These are phyloP conservation scores for Lagocephalus sceleratus DNA, from an alignment of 2,797 vertebrate genomes.

Conservation along the genomic window DNA sequence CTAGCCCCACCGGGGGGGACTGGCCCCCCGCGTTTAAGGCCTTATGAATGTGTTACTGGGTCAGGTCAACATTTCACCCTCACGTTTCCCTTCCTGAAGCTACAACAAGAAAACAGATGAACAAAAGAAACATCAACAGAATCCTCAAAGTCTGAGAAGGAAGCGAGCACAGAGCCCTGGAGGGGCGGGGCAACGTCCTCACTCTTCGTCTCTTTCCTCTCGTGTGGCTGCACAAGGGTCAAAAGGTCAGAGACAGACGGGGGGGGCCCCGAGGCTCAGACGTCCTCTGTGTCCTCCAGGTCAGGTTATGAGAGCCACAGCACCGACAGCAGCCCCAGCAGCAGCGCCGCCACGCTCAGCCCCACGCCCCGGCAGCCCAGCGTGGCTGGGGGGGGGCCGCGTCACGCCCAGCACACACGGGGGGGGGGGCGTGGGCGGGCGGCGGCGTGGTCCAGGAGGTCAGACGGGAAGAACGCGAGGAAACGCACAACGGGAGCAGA, in stretches of 20 bases:
- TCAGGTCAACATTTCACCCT: conserved; percentile 35
- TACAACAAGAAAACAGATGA: conserved; percentile 50
- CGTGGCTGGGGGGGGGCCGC: conserved; percentile 83
- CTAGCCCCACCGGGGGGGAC: no score
- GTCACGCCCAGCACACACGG: no score
- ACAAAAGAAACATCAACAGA: conserved; percentile 51
- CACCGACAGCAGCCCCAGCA: conserved; percentile 86
- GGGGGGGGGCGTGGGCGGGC: conserved; percentile 47
- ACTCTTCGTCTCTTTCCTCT: conserved; percentile 45
- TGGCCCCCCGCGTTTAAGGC: conserved; percentile 59
- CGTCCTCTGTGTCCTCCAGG: conserved; percentile 60
- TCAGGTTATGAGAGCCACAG: conserved; percentile 91
- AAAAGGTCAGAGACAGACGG: conserved; percentile 76
- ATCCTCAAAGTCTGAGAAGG: conserved; percentile 55
- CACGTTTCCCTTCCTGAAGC: conserved; percentile 24
- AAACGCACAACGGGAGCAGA: no score
- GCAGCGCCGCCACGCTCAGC: conserved; percentile 85
- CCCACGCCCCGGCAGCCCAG: conserved; percentile 85
- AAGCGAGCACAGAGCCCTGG: conserved; percentile 72
- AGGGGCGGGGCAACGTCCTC: conserved; percentile 65
- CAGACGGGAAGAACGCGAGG: no score
- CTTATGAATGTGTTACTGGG: conserved; percentile 72
- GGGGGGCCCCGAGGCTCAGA: conserved; percentile 74
- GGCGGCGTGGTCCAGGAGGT: conserved; percentile 33
- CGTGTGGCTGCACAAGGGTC: conserved; percentile 78